Conservation (phyloP, 2,888 invertebrate genomes). For the Zhengitettix transpicula region DNA sequence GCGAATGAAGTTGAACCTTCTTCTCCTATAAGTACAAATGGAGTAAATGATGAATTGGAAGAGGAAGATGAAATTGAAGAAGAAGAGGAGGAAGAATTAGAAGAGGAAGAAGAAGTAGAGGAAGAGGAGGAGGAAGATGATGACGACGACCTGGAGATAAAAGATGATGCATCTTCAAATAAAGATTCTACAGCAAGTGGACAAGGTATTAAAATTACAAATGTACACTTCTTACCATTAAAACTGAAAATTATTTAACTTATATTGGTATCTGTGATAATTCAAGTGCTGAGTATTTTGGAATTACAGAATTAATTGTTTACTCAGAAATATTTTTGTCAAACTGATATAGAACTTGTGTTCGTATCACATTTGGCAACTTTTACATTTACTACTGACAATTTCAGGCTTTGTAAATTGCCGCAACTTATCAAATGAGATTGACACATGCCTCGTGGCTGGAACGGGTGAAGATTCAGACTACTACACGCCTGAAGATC, state of each 20-base stretch:
- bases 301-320: too few relatives aligned
- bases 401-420: not conserved
- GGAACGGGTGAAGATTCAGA: conserved; percentile 48
- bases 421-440: not conserved
- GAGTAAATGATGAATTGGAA: conserved; percentile 24
- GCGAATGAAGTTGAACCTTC: conserved; percentile 21
- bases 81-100: conserved; percentile 1
- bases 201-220: too few relatives aligned
- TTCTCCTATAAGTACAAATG: conserved; percentile 23
- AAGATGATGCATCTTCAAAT: too few relatives aligned
- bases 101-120: not conserved
- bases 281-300: too few relatives aligned
- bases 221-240: too few relatives aligned
- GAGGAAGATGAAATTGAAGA: conserved; percentile 22
- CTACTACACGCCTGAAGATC: conserved; percentile 64
- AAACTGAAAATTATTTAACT: too few relatives aligned
- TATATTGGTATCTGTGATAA: too few relatives aligned
- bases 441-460: not conserved
- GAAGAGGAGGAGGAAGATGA: not conserved
- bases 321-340: too few relatives aligned
- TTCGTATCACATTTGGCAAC: too few relatives aligned
- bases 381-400: too few relatives aligned
- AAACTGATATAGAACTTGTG: too few relatives aligned
- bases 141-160: not conserved
- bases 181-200: too few relatives aligned